A percentile compares a stretch with the other conserved stretches of the same genome.
phyloP scores from a whole-genome alignment of 2,113 vertebrate species.

The Pycnonotus jocosus region DNA sequence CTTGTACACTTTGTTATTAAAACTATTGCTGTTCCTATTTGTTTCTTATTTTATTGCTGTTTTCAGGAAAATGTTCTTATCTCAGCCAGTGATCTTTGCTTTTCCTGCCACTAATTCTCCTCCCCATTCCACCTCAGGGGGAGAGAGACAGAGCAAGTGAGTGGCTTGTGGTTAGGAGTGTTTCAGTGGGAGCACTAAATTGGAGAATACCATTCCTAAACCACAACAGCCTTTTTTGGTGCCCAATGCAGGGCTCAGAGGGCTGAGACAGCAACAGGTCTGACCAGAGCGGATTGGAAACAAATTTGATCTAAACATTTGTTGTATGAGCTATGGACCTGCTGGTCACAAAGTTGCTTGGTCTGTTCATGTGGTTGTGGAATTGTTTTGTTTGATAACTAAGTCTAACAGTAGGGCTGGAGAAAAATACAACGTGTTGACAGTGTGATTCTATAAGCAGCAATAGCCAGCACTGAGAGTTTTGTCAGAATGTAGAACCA shows the following conservation, averaged over 20 bases:
- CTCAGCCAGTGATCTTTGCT: not conserved
- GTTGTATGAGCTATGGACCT: not conserved
- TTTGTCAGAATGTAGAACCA: not conserved
- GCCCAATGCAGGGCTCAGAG: not conserved
- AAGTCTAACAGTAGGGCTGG: not conserved
- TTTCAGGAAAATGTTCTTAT: not conserved
- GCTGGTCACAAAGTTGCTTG: not conserved
- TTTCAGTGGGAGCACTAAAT: not conserved
- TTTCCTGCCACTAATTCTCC: not conserved
- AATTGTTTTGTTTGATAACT: not conserved
- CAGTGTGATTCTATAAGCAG: not conserved
- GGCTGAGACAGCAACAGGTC: not conserved
- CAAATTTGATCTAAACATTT: not conserved
- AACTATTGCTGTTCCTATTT: not conserved
- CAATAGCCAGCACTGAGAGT: not conserved
- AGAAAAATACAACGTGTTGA: not conserved
- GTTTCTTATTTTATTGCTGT: not conserved
- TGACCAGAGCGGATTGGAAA: not conserved
- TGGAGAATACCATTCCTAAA: not conserved
- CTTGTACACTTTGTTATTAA: not conserved
- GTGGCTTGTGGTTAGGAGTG: too few relatives aligned
- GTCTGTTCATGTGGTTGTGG: not conserved
- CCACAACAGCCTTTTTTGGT: not conserved
- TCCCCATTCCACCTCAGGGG: not conserved
- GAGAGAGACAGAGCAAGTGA: not conserved